Evolutionary conservation across 2,797 vertebrate genomes (phyloP).

Genomic region (Tamandua tetradactyla): DNA sequence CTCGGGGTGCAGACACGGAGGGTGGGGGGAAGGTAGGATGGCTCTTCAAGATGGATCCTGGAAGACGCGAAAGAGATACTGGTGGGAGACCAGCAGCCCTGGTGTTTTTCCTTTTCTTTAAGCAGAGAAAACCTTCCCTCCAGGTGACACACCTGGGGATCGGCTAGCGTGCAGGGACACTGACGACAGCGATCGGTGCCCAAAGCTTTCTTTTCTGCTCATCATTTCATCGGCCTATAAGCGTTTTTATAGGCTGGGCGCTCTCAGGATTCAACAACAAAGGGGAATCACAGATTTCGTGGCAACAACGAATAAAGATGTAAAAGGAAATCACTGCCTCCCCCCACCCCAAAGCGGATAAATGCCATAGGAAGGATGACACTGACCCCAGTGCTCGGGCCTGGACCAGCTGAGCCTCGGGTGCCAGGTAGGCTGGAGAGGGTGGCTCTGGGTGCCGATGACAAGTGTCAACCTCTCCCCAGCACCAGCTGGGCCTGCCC

Average conservation of each 20-base stretch:
- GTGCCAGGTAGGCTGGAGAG: background rate
- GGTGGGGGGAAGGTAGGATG: accelerated
- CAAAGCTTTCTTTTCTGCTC: background rate
- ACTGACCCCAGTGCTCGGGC: accelerated
- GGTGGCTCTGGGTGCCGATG: background rate
- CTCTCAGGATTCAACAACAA: background rate
- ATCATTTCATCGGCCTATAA: accelerated
- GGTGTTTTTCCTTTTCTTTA: no score
- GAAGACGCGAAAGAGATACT: background rate
- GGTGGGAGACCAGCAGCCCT: no score
- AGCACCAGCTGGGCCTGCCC: constrained; percentile 24
- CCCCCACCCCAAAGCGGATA: background rate
- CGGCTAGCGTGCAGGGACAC: accelerated
- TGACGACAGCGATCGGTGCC: accelerated
- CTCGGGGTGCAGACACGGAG: background rate
- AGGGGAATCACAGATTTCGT: background rate
- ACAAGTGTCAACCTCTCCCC: background rate
- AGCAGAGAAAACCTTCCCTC: background rate
- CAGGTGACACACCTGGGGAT: accelerated
- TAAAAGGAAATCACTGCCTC: no score
- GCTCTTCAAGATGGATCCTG: accelerated
- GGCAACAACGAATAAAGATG: background rate
- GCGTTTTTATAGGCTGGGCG: background rate
- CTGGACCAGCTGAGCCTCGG: accelerated
- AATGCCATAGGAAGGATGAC: accelerated